Evolutionary conservation across 2,113 vertebrate genomes (phyloP), one percentile per base, ranked within the genome.

Genomic region (Crotalus viridis): DNA sequence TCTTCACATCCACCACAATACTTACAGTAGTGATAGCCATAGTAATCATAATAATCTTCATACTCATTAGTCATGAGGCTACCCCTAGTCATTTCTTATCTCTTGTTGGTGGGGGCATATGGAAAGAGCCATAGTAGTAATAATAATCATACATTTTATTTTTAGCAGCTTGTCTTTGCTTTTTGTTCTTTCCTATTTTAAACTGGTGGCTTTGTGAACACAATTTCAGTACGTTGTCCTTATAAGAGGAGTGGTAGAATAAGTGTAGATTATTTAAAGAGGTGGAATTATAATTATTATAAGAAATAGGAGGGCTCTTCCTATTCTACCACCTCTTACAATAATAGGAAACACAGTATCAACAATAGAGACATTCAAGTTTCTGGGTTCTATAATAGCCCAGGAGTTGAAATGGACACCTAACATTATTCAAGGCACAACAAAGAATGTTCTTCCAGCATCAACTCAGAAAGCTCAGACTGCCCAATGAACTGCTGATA

Each of bases 1-100:
- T 99, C 99, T 92, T 99, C 99, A 96, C 99, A 99, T 97, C 99
- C 99, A 91, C 99, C 98, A 92, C 99, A 98, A 98, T 99, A 99
- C 98, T 98, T 99, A 98, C 99, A 98, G 97, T 99, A 99, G 96
- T 99, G 98, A 93, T 99, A 99, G 97, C 98, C 98, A 94, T 99
- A 99, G 97, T 99, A 99, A 98, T 99, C 98, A 54, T 99, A 99
- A 98, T 99, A 99, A 98, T 99, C 99, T 96, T 99, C 99, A 55
- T 99, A 99, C 94, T 98, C 98, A 0, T 99, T 99, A 99, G 97
- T 99, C 99, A 5, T 98, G 98, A 91, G 99, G 98, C 97, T 99
- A 99, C 74, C 98, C 95, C 15, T 99, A 99, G 96, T 98, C 98
- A 91, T 98, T 98, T 96, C 99, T 97, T 95, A 91, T 99, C 98